Conservation (phyloP, 2,888 invertebrate genomes). For the Dolichopus griseipennis region DNA sequence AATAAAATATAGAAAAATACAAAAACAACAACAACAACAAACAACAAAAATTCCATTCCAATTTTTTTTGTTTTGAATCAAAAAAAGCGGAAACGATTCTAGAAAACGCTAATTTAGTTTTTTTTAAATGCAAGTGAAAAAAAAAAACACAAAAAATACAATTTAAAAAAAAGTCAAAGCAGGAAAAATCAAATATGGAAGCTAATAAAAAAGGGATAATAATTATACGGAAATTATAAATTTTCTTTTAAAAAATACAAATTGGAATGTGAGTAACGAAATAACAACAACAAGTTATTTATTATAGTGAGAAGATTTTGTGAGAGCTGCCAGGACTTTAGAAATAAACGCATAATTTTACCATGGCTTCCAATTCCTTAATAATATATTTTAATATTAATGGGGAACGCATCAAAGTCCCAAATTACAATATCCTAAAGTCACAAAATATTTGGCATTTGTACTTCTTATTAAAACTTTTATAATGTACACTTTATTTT, state of each 20-base stretch:
- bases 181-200: neutral
- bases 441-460: no score
- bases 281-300: no score
- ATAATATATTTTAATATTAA: no score
- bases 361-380: no score
- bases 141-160: neutral
- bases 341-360: no score
- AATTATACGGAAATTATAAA: constrained; percentile 5
- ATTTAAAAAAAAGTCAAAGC: neutral
- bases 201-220: constrained; percentile 4
- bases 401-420: no score
- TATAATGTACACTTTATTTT: no score
- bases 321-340: no score
- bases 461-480: no score
- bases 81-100: neutral
- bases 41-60: neutral
- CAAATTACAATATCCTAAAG: no score
- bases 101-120: neutral
- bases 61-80: neutral
- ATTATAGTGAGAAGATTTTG: no score
- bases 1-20: neutral
- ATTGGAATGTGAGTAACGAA: no score
- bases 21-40: neutral
- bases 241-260: neutral
- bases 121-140: neutral